Conservation (phyloP, 1,140 invertebrate species). For the Nixonia krombeini region DNA sequence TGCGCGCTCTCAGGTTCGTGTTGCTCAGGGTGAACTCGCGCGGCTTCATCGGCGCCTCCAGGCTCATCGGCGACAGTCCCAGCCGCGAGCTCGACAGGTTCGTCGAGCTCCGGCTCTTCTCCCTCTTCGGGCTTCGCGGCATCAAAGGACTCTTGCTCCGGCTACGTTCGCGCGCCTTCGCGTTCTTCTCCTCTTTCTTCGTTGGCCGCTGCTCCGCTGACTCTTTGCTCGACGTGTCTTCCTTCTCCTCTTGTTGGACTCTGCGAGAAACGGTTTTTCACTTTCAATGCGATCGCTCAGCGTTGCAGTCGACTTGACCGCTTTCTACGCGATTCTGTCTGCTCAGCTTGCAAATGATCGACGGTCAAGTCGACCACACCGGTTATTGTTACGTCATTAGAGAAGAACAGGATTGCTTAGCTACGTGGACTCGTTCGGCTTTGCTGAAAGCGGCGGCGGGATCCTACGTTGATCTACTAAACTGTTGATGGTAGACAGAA, state of each 20-base stretch:
- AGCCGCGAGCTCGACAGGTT: slow-evolving; percentile 62
- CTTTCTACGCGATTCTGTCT: too few species aligned
- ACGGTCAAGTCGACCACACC: too few species aligned
- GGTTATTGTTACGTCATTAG: too few species aligned
- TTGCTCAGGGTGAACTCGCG: slow-evolving; percentile 67
- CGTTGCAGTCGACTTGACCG: too few species aligned
- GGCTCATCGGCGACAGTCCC: slow-evolving; percentile 59
- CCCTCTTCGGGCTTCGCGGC: slow-evolving; percentile 61
- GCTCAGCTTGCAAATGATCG: too few species aligned
- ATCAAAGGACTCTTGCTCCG: slow-evolving; percentile 67
- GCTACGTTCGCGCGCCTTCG: slow-evolving; percentile 59
- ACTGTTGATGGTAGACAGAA: too few species aligned
- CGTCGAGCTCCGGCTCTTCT: slow-evolving; percentile 64
- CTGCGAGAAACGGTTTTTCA: slow-evolving; percentile 38
- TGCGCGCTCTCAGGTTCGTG: slow-evolving; percentile 65
- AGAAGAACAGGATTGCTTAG: too few species aligned
- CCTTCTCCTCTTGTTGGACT: slow-evolving; percentile 67
- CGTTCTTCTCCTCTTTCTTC: slow-evolving; percentile 56
- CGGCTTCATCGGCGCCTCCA: slow-evolving; percentile 63
- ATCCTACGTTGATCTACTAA: too few species aligned
- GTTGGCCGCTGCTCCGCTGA: slow-evolving; percentile 25
- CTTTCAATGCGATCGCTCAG: too few species aligned
- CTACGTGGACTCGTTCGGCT: too few species aligned
- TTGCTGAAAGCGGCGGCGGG: too few species aligned
- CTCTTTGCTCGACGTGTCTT: slow-evolving; percentile 41